Evolutionary conservation across 2,113 vertebrate species (phyloP).

Genomic region (Ibidorhyncha struthersii): DNA sequence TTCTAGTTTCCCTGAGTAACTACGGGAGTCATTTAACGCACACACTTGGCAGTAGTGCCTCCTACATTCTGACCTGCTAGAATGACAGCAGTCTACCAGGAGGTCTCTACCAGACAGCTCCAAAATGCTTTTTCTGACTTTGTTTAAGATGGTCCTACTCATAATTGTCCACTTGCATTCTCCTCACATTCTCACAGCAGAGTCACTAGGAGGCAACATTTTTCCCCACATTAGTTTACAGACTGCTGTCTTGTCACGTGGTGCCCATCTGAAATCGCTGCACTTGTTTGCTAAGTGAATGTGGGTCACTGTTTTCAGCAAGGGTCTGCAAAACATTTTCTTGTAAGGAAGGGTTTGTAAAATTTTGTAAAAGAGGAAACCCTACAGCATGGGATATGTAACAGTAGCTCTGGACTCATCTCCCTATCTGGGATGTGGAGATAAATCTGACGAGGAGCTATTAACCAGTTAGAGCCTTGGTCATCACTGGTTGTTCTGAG

Average conservation of each 20-base stretch:
- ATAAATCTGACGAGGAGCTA: neutral
- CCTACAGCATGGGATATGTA: neutral
- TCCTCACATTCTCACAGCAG: neutral
- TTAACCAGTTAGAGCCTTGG: neutral
- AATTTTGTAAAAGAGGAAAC: neutral
- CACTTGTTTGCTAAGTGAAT: neutral
- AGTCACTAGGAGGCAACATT: neutral
- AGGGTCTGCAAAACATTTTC: neutral
- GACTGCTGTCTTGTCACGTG: neutral
- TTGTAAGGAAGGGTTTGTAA: neutral
- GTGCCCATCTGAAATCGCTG: neutral
- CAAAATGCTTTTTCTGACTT: neutral
- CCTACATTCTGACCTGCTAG: neutral
- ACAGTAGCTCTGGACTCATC: neutral
- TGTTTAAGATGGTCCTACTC: neutral
- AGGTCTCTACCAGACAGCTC: neutral
- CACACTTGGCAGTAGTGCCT: neutral
- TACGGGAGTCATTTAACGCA: neutral
- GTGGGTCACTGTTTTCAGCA: neutral
- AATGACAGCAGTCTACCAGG: neutral
- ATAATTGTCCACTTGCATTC: neutral
- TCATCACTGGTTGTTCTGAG: neutral
- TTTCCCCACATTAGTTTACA: neutral
- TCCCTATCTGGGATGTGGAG: neutral
- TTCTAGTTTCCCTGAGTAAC: neutral